Conservation (phyloP, 2,797 vertebrate species). For the Lates japonicus region DNA sequence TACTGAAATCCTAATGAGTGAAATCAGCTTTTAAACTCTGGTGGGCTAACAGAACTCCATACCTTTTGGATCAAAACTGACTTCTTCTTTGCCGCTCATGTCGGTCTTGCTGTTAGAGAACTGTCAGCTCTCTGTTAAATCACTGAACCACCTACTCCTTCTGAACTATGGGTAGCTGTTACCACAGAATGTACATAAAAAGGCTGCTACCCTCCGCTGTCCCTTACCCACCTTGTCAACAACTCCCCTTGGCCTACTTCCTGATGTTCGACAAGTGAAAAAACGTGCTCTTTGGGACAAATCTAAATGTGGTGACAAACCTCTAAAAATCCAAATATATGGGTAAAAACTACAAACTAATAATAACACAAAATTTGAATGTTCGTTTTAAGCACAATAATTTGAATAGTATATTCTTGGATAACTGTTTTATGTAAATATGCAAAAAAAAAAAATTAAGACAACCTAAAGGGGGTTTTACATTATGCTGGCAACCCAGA, state of each 20-base stretch:
- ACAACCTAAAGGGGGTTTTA: conserved; percentile 13
- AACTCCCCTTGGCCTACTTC: conserved; percentile 40
- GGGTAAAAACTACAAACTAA: rapidly evolving
- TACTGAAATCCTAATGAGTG: neutral
- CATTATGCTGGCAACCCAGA: conserved; percentile 45
- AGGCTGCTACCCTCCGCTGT: neutral
- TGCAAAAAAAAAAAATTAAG: neutral
- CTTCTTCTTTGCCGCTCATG: conserved; percentile 68
- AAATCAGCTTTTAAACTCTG: neutral
- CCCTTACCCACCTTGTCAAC: neutral
- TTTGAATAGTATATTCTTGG: rapidly evolving
- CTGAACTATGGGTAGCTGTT: neutral
- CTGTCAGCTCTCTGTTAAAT: neutral
- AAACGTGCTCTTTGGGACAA: conserved; percentile 21
- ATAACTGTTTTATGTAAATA: rapidly evolving
- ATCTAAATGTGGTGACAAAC: neutral
- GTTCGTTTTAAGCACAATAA: rapidly evolving
- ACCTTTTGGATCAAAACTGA: conserved; percentile 85
- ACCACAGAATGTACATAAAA: no score
- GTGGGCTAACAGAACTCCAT: neutral
- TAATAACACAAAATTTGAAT: rapidly evolving
- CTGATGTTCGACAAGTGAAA: conserved; percentile 41
- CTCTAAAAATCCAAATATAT: neutral
- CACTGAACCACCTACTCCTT: neutral
- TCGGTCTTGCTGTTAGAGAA: neutral